phyloP scores from a whole-genome alignment of 92 coral and sea anemone genomes.

The Isaurus tuberculatus region DNA sequence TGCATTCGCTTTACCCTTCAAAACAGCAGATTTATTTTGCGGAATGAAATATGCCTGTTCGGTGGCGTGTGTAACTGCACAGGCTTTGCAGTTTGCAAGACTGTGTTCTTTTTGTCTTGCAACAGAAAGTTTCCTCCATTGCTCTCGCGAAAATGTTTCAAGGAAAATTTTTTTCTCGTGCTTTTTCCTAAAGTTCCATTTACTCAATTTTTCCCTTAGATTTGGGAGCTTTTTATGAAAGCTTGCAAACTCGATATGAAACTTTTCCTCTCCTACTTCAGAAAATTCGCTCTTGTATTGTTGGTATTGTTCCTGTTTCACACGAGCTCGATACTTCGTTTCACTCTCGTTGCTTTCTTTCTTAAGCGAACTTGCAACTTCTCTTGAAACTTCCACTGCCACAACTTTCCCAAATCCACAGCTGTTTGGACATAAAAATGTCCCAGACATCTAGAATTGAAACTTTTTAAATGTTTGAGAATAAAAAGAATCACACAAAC shows the following conservation, averaged over 20 bases:
- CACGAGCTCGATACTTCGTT: slow-evolving; percentile 59
- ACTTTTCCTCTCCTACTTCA: slow-evolving; percentile 45
- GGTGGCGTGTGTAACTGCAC: slow-evolving; percentile 55
- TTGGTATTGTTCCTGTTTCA: slow-evolving; percentile 56
- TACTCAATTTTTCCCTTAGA: slow-evolving; percentile 47
- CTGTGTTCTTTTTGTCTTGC: slow-evolving; percentile 57
- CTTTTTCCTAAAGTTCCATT: slow-evolving; percentile 64
- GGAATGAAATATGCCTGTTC: slow-evolving; percentile 46
- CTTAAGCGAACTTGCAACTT: slow-evolving; percentile 24
- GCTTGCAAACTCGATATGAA: slow-evolving; percentile 37
- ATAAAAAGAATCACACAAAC: slow-evolving; percentile 4
- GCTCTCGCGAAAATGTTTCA: slow-evolving; percentile 54
- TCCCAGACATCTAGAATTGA: slow-evolving; percentile 51
- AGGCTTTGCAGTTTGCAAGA: slow-evolving; percentile 54
- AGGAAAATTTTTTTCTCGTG: slow-evolving; percentile 56
- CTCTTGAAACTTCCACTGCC: slow-evolving; percentile 57
- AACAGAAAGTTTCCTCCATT: slow-evolving; percentile 50
- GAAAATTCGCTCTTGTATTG: slow-evolving; percentile 37
- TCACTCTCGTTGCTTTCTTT: slow-evolving; percentile 54
- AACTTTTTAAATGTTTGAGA: background rate
- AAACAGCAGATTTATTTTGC: slow-evolving; percentile 42
- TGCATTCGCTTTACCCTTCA: slow-evolving; percentile 58
- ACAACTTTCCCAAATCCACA: slow-evolving; percentile 67
- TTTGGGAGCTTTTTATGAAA: slow-evolving; percentile 63
- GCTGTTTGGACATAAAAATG: slow-evolving; percentile 70